Evolutionary conservation across 2,888 invertebrate genomes (phyloP), one percentile per base, ranked within the genome.

Genomic region (Cheilosia vernalis): DNA sequence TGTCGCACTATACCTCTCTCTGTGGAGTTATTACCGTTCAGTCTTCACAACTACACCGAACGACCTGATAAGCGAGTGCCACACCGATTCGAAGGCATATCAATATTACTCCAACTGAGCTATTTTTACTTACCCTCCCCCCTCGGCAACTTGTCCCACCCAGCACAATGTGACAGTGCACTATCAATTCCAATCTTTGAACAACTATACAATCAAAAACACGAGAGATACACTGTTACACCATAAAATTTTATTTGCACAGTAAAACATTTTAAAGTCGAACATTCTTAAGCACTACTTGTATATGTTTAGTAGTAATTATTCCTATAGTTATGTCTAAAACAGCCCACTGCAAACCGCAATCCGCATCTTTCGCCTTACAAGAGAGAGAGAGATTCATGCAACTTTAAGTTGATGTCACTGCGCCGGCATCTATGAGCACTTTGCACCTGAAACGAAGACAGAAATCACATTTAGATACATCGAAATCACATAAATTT

Each of bases 371-470:
- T 63, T 42, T 55, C 73, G 44, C 44, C 33, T 44, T 7, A 55
- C 10, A 40, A 58, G 37, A 55, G 27, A 27, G 24, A 70, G 66
- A 67, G 83, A 84, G 83, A 84, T 84, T 84, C 83, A 64, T 70
- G 44, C 77, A 72, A 79, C 49, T 19, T 27, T 61, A 21, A 60
- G 21, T 42, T 33, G 37, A 10, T 55, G 30, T 73, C 66, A 69
- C 77, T 60, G 19, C 44, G 40, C 44, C 24, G 30, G 47, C 51
- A 60, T 21, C 51, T 30, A 30, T 63, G 37, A 73, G 19, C 77
- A 86, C 30, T 49, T 70, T 6, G 49, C 37, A 42, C 61, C 80
- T 85, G 69, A 13, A 66, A 58, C 13, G 19, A 33, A 56, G 13
- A 53, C n/a, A 53, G 47, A 40, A 61, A 7, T 53, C 17, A 47